Base-by-base conservation (phyloP, 2,888 invertebrate genomes). In the Plutella xylostella region DNA sequence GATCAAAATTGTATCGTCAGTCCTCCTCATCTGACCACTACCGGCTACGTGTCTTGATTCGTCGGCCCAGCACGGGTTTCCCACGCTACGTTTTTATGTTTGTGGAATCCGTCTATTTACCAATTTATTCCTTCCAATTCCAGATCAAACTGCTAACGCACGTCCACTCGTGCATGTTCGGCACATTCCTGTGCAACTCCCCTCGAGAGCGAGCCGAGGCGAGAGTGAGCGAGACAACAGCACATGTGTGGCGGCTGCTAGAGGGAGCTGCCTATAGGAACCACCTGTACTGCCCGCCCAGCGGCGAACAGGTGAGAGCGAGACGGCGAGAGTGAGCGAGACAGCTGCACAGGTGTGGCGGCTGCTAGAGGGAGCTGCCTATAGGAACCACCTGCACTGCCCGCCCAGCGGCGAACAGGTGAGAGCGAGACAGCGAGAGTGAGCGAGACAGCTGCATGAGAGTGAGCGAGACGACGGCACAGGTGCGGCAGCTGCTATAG, bases 131-230 rank as follows among this genome's bases (percentile, higher is more conserved):
- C 37, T 4, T 18, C 20, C 37, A 6, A 4, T 70, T 80, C 25
- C 72, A 97, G 96, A 92, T 97, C 50, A 98, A 97, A 85, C 85
- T 98, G 62, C 95, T 92, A 2, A 96, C 97, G 55, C 98, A 98
- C 82, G 92, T 93, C 42, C 96, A 97, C 78, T 97, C 98, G 49
- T 95, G 96, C 75, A 88, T 98, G 66, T 98, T 97, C 85, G 98
- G 98, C 56, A 97, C 97, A 57, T 98, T 98, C 86, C 87, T 98
- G 55, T 96, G 94, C 80, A 97, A 98, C 86, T 88, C 91, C 33
- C 80, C 87, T 43, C 89, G 90, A 57, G 93, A 94, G 73, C 88
- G 94, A 31, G 68, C 75, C 42, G 87, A 87, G 46, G 75, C 87
- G 51, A 87, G 90, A 45, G 87, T 90, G 48, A 76, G 83, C 42